These are phyloP conservation scores for Flexamia atlantica DNA, from an alignment of 2,888 invertebrate genomes.

Conservation along the genomic window DNA sequence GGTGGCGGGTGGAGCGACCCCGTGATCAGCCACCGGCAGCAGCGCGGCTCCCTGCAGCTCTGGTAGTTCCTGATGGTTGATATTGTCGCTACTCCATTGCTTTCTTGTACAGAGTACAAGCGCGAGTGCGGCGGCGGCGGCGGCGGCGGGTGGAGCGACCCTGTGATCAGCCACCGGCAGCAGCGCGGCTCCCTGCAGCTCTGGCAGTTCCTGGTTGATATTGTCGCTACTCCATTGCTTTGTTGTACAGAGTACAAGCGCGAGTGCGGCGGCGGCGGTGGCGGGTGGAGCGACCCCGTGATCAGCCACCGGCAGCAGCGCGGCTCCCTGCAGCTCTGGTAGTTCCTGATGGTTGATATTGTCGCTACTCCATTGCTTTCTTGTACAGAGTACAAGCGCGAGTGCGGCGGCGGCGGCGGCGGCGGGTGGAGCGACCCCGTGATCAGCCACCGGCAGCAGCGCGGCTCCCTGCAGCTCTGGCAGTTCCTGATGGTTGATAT, in stretches of 20 bases:
- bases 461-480: neutral
- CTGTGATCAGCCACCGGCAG: conserved; percentile 19
- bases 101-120: conserved; percentile 53
- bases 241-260: conserved; percentile 12
- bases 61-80: conserved; percentile 99
- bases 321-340: conserved; percentile 1
- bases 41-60: conserved; percentile 90
- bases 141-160: conserved; percentile 38
- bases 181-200: conserved; percentile 91
- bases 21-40: conserved; percentile 67
- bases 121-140: neutral
- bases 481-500: neutral
- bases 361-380: neutral
- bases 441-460: neutral
- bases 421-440: neutral
- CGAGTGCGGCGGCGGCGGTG: neutral
- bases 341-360: neutral
- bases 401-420: too few species aligned
- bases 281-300: neutral
- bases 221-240: too few species aligned
- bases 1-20: conserved; percentile 35
- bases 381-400: conserved; percentile 16
- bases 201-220: conserved; percentile 96
- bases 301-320: neutral
- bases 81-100: neutral